Evolutionary conservation across 2,797 vertebrate species (phyloP), one percentile per base, ranked within the genome.

Genomic region (Tragelaphus oryx): DNA sequence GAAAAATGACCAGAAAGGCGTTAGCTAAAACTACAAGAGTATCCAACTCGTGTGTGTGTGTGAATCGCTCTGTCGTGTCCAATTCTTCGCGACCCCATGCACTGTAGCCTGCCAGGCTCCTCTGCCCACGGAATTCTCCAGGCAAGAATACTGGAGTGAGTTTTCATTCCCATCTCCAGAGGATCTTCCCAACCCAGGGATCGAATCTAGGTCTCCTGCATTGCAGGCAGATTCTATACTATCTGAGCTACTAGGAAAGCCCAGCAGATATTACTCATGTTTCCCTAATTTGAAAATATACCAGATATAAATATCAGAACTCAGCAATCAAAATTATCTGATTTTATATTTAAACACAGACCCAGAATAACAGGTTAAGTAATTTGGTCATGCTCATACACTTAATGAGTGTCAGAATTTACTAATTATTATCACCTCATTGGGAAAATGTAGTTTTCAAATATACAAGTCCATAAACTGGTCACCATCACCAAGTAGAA

Each of bases 371-470:
- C 54, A 85, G 52, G 46, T 55, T 54, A 52, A 33, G 30, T 76
- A 59, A 50, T 85, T 59, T 88, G 59, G 33, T 81, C 37, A 62
- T 0, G 30, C 5, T 76, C 48, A n/a, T 14, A 37, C 5, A 83
- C 28, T 79, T 91, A 24, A 78, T 33, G 52, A 65, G 30, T n/a
- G 46, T 89, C 86, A 54, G 26, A 89, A 95, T 41, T 84, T 71
- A 78, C 30, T 41, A 78, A 52, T 46, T 62, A 12, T 46, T 46
- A 30, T 50, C 30, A 24, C 52, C 37, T 87, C 20, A 44, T 26
- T 55, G 33, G 50, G 78, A 79, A 91, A 92, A 76, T 41, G 5
- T 87, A 30, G 9, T 83, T 95, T 96, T 91, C 78, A 78, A 92
- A 81, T 71, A 59, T 30, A 75, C 60, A 81, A 75, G 33, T 17